These are phyloP conservation scores for Drosophila virilis DNA, from an alignment of 1,140 invertebrate species.

Conservation along the genomic window DNA sequence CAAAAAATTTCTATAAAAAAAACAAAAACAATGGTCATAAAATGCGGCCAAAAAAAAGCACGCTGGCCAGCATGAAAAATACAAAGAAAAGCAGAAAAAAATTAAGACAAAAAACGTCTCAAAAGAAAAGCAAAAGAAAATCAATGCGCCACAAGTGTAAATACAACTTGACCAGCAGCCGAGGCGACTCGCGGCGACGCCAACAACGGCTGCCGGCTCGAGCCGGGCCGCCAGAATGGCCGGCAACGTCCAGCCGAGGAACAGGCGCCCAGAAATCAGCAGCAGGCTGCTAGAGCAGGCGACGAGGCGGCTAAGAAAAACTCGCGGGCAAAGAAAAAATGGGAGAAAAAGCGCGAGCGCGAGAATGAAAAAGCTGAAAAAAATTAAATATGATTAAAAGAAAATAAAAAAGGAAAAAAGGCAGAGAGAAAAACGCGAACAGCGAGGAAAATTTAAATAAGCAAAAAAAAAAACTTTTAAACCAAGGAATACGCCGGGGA, in stretches of 20 bases:
- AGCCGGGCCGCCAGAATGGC: constrained; percentile 49
- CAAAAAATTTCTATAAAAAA: constrained; percentile 24
- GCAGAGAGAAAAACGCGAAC: constrained; percentile 17
- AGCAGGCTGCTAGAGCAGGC: constrained; percentile 48
- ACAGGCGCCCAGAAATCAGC: constrained; percentile 70
- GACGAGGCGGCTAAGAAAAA: constrained; percentile 43
- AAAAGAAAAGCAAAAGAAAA: constrained; percentile 54
- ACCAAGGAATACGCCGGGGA: constrained; percentile 63
- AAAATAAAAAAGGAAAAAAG: constrained; percentile 62
- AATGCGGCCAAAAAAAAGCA: constrained; percentile 32
- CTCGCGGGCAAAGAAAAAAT: constrained; percentile 38
- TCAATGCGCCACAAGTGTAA: constrained; percentile 79
- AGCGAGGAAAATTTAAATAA: constrained; percentile 58
- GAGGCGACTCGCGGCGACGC: constrained; percentile 18
- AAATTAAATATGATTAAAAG: constrained; percentile 83
- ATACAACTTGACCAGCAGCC: constrained; percentile 70
- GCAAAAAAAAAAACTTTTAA: constrained; percentile 47
- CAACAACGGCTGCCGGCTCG: neutral
- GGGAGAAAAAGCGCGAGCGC: constrained; percentile 46
- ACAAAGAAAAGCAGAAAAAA: constrained; percentile 22
- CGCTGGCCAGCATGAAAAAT: constrained; percentile 37
- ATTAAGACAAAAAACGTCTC: neutral
- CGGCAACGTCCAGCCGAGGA: constrained; percentile 68
- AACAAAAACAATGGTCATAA: constrained; percentile 48
- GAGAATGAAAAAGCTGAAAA: constrained; percentile 73